phyloP scores from a whole-genome alignment of 2,113 vertebrate genomes.

The Sorex fumeus region DNA sequence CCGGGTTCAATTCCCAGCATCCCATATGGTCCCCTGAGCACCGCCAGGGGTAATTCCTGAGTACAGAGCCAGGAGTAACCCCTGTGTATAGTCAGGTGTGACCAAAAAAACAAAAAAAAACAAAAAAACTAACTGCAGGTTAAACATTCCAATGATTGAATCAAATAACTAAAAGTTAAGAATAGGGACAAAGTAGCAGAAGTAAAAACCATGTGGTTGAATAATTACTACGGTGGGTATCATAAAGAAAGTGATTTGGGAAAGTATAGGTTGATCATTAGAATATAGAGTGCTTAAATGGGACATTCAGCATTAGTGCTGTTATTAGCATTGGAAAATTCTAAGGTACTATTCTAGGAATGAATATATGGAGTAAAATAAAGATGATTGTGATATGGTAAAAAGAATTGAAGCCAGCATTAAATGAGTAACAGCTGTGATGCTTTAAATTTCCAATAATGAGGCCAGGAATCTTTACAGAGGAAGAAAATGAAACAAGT shows the following conservation, averaged over 20 bases:
- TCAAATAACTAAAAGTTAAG: too few species aligned
- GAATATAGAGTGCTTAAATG: neutral
- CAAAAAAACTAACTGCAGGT: too few species aligned
- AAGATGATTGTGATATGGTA: neutral
- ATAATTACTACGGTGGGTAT: neutral
- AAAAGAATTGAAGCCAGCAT: neutral
- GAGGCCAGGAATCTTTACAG: neutral
- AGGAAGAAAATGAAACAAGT: neutral
- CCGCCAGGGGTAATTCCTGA: too few species aligned
- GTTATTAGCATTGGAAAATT: neutral
- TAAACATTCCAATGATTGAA: too few species aligned
- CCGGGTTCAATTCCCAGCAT: too few species aligned
- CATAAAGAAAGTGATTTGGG: neutral
- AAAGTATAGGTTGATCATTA: neutral
- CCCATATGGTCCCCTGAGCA: too few species aligned
- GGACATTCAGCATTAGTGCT: neutral
- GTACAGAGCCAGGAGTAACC: too few species aligned
- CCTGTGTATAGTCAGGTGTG: too few species aligned
- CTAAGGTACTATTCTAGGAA: neutral
- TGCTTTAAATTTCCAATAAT: neutral
- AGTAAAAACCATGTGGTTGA: neutral
- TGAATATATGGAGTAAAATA: neutral
- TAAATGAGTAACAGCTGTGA: neutral
- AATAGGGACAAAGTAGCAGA: too few species aligned
- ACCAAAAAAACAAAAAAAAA: too few species aligned